Percentiles rank a stretch among this genome's conserved stretches.
phyloP scores from a whole-genome alignment of 2,888 invertebrate genomes.

The Drosophila recens region DNA sequence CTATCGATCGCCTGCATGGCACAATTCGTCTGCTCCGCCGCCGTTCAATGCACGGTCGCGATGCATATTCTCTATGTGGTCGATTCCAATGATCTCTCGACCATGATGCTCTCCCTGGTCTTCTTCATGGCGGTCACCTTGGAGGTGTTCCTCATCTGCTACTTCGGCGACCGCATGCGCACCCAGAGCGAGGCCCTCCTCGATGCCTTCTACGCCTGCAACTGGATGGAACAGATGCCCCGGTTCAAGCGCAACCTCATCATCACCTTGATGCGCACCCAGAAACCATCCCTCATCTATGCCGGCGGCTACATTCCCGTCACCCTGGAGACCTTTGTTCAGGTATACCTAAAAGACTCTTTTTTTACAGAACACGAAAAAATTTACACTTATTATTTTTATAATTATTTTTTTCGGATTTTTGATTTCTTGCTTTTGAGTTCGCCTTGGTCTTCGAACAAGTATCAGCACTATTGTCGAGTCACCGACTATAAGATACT shows the following conservation, averaged over 20 bases:
- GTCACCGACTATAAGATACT: no score
- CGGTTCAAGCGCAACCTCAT: constrained; percentile 85
- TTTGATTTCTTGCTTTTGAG: no score
- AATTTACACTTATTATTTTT: no score
- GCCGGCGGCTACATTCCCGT: constrained; percentile 87
- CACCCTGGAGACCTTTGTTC: constrained; percentile 86
- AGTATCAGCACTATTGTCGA: no score
- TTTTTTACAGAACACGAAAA: no score
- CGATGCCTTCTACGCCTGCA: constrained; percentile 86
- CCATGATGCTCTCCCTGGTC: constrained; percentile 75
- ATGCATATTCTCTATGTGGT: constrained; percentile 86
- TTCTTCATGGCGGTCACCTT: constrained; percentile 86
- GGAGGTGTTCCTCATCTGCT: constrained; percentile 87
- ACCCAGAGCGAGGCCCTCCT: constrained; percentile 86
- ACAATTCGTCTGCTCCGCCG: constrained; percentile 86
- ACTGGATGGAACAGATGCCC: constrained; percentile 86
- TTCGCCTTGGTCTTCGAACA: no score
- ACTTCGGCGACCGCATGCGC: constrained; percentile 87
- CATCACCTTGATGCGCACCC: constrained; percentile 86
- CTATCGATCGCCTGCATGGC: constrained; percentile 86
- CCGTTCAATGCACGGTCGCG: constrained; percentile 84
- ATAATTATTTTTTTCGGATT: no score
- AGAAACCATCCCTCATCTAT: constrained; percentile 86
- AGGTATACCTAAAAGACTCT: constrained; percentile 78
- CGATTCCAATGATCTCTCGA: constrained; percentile 71